Evolutionary conservation across 2,888 invertebrate genomes (phyloP).

Genomic region (Patella caerulea): DNA sequence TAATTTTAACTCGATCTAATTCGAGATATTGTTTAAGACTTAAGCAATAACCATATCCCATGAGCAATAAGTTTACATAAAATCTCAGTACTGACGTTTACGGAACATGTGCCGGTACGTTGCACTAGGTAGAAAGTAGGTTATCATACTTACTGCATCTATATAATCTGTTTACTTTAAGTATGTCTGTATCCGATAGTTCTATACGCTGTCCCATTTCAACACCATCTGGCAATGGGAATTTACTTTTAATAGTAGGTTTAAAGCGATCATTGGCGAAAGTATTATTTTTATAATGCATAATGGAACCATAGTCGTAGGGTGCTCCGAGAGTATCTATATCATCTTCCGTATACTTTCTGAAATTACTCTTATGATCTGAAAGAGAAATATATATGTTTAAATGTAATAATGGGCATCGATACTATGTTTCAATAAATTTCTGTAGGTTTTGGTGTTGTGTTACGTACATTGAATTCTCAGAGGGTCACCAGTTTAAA

Average conservation of each 20-base stretch:
- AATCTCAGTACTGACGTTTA: no score
- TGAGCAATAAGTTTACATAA: no score
- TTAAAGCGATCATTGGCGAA: slow-evolving; percentile 69
- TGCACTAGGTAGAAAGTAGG: neutral
- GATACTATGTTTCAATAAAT: no score
- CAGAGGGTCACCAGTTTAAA: neutral
- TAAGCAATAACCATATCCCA: no score
- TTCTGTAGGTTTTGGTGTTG: no score
- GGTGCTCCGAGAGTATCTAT: slow-evolving; percentile 75
- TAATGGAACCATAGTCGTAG: slow-evolving; percentile 84
- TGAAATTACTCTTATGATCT: slow-evolving; percentile 74
- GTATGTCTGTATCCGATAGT: slow-evolving; percentile 69
- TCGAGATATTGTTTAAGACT: no score
- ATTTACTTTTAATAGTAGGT: slow-evolving; percentile 70
- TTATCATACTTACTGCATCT: slow-evolving; percentile 48
- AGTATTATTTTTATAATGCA: slow-evolving; percentile 80
- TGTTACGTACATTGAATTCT: neutral
- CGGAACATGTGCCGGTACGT: no score
- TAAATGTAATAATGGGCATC: no score
- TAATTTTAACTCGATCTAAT: no score
- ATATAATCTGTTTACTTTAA: slow-evolving; percentile 71
- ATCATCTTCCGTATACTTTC: slow-evolving; percentile 68
- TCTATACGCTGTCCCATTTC: slow-evolving; percentile 72
- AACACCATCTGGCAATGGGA: slow-evolving; percentile 32
- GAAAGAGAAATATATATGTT: slow-evolving; percentile 20